Evolutionary conservation across 2,888 invertebrate species (phyloP).

Genomic region (Carpatolechia fugitivella): DNA sequence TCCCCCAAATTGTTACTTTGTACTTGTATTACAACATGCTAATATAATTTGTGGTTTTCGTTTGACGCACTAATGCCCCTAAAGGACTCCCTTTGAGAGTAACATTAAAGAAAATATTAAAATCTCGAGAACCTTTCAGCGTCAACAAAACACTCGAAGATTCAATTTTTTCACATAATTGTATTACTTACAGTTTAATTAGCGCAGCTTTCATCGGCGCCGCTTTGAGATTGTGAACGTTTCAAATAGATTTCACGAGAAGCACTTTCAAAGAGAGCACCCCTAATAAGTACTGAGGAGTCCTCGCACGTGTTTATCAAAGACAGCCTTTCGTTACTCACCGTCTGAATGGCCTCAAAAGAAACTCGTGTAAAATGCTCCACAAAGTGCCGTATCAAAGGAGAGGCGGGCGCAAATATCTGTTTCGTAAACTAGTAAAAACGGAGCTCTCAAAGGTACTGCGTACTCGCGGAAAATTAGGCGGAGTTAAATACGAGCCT

Average conservation of each 20-base stretch:
- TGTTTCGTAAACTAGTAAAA: conserved; percentile 80
- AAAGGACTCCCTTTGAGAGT: neutral
- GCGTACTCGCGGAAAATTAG: conserved; percentile 77
- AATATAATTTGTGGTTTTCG: conserved; percentile 7
- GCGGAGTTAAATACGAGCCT: conserved; percentile 77
- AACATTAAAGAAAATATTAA: conserved; percentile 32
- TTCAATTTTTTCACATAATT: conserved; percentile 74
- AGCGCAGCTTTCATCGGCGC: conserved; percentile 73
- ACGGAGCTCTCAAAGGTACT: conserved; percentile 77
- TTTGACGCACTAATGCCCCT: conserved; percentile 2
- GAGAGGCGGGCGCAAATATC: conserved; percentile 79
- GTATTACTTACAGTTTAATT: conserved; percentile 79
- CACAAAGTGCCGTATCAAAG: conserved; percentile 79
- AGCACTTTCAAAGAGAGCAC: conserved; percentile 78
- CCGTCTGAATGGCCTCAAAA: conserved; percentile 80
- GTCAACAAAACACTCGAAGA: conserved; percentile 54
- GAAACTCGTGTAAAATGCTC: conserved; percentile 79
- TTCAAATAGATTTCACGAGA: conserved; percentile 76
- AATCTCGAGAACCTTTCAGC: conserved; percentile 48
- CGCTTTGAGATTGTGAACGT: conserved; percentile 76
- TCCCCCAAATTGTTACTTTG: neutral
- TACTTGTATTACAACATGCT: neutral
- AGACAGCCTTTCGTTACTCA: conserved; percentile 80
- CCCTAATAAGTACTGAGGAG: conserved; percentile 80
- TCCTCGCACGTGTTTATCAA: conserved; percentile 80